A percentile compares a stretch with the other conserved stretches of the same genome.
phyloP scores from a whole-genome alignment of 1,140 invertebrate genomes.

The Oedothorax gibbosus region DNA sequence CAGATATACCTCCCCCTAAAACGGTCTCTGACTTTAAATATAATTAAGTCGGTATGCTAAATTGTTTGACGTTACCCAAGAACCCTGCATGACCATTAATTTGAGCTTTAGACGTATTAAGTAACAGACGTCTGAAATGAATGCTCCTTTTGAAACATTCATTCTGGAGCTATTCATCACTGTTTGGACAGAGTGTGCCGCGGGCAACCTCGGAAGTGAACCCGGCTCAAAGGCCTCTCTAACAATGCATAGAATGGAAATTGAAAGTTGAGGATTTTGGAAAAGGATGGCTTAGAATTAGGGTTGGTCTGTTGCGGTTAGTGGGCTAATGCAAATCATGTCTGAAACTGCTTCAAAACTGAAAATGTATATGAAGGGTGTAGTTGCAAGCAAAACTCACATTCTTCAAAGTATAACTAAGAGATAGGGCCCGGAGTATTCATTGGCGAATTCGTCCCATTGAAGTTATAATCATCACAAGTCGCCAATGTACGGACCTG shows the following conservation, averaged over 20 bases:
- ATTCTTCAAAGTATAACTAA: too few relatives aligned
- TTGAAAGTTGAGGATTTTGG: conserved; percentile 29
- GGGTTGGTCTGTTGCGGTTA: too few relatives aligned
- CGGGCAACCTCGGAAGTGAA: conserved; percentile 18
- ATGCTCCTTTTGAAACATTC: conserved; percentile 46
- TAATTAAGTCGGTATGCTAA: conserved; percentile 57
- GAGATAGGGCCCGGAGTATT: too few relatives aligned
- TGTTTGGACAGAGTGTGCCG: conserved; percentile 23
- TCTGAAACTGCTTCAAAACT: too few relatives aligned
- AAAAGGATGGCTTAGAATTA: too few relatives aligned
- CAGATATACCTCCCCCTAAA: background rate
- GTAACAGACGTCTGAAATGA: conserved; percentile 16
- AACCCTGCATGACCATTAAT: conserved; percentile 45
- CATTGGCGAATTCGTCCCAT: too few relatives aligned
- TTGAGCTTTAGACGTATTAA: conserved; percentile 55
- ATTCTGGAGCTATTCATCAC: conserved; percentile 26
- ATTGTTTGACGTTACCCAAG: conserved; percentile 54
- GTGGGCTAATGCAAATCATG: too few relatives aligned
- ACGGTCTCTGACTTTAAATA: conserved; percentile 38
- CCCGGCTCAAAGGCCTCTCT: background rate
- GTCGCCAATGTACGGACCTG: too few relatives aligned
- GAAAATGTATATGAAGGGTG: too few relatives aligned
- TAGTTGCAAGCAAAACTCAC: too few relatives aligned
- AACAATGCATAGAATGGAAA: background rate
- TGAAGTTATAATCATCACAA: too few relatives aligned